Conservation (phyloP, 2,113 vertebrate species). For the Dunckerocampus dactyliophorus region DNA sequence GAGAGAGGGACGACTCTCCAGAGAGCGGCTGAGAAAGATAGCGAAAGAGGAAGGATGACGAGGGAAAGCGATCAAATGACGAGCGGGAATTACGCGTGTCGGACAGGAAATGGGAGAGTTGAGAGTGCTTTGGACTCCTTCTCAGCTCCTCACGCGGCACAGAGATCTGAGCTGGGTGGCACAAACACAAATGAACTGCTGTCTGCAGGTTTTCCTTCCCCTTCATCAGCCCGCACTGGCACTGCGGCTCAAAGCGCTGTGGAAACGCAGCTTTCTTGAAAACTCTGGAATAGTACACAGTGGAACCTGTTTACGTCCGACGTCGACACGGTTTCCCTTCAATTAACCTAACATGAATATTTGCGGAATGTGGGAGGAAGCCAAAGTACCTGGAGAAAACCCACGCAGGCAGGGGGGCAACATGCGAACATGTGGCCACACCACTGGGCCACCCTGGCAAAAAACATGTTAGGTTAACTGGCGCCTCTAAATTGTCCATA, state of each 20-base stretch:
- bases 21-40: conserved; percentile 38
- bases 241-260: conserved; percentile 40
- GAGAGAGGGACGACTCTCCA: conserved; percentile 53
- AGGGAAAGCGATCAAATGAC: conserved; percentile 38
- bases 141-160: conserved; percentile 44
- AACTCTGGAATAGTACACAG: conserved; percentile 33
- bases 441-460: too few relatives aligned
- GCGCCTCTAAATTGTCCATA: too few relatives aligned
- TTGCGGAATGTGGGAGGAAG: too few relatives aligned
- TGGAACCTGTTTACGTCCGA: too few relatives aligned
- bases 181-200: conserved; percentile 59
- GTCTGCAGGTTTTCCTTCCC: conserved; percentile 51
- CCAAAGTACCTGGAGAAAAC: too few relatives aligned
- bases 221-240: conserved; percentile 48
- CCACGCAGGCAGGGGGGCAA: too few relatives aligned
- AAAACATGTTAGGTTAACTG: too few relatives aligned
- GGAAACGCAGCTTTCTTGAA: conserved; percentile 42
- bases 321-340: too few relatives aligned
- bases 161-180: conserved; percentile 59
- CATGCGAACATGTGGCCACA: too few relatives aligned
- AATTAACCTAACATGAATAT: too few relatives aligned
- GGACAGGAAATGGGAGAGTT: conserved; percentile 44
- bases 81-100: conserved; percentile 14
- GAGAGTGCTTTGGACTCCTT: conserved; percentile 52
- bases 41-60: conserved; percentile 12